phyloP scores from a whole-genome alignment of 2,888 invertebrate genomes.

The Pseudoips prasinana region DNA sequence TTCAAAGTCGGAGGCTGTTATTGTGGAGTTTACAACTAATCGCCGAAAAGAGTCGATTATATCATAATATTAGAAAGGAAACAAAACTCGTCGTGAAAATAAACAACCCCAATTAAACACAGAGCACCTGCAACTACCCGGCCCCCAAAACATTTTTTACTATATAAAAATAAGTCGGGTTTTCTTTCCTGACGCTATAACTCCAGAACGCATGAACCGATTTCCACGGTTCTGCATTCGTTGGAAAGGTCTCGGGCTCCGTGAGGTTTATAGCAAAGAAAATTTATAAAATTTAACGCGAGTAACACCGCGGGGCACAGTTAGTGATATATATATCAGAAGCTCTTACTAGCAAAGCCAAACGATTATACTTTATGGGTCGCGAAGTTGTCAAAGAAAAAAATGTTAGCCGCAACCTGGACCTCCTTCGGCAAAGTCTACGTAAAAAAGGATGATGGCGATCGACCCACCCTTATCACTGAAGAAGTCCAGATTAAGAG shows the following conservation, averaged over 20 bases:
- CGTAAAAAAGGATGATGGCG: neutral
- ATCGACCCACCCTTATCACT: neutral
- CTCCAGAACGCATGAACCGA: too few species aligned
- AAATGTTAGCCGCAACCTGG: neutral
- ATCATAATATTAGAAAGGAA: neutral
- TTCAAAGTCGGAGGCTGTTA: neutral
- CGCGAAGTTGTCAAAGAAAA: neutral
- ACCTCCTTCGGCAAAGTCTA: neutral
- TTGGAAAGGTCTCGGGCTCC: too few species aligned
- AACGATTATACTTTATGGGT: neutral
- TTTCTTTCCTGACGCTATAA: too few species aligned
- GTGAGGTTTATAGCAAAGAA: too few species aligned
- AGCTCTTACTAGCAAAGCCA: neutral
- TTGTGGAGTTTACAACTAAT: neutral
- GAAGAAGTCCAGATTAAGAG: neutral
- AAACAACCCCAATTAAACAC: neutral
- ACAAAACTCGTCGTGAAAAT: neutral
- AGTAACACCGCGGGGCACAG: too few species aligned
- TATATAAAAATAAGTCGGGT: too few species aligned
- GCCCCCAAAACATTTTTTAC: neutral
- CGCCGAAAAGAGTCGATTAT: neutral
- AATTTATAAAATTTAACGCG: too few species aligned
- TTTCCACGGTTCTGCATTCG: too few species aligned
- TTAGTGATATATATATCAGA: neutral
- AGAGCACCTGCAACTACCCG: neutral